Conservation (phyloP, 2,888 invertebrate species). For the Dryobota labecula region DNA sequence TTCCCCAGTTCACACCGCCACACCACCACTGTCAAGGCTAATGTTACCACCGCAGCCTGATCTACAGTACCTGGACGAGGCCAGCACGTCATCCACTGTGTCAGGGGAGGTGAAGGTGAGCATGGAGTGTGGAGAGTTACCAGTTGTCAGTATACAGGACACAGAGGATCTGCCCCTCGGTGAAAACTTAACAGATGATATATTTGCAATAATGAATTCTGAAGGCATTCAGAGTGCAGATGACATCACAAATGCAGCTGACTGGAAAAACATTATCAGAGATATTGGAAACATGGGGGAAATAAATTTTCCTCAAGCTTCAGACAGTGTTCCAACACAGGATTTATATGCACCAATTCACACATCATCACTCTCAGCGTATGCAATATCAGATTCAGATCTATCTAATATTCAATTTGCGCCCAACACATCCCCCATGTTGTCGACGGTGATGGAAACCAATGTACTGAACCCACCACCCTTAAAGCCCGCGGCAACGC, state of each 20-base stretch:
- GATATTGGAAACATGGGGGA: slow-evolving; percentile 88
- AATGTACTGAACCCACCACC: slow-evolving; percentile 59
- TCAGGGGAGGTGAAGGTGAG: slow-evolving; percentile 86
- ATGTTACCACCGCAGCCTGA: slow-evolving; percentile 84
- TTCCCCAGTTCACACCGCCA: slow-evolving; percentile 80
- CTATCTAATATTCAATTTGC: slow-evolving; percentile 83
- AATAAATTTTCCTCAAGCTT: slow-evolving; percentile 83
- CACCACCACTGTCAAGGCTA: slow-evolving; percentile 84
- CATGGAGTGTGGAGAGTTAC: slow-evolving; percentile 86
- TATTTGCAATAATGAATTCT: slow-evolving; percentile 88
- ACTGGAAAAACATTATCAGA: slow-evolving; percentile 89
- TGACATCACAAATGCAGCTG: slow-evolving; percentile 86
- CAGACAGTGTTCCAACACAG: slow-evolving; percentile 77
- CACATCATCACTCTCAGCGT: slow-evolving; percentile 75
- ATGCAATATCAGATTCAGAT: slow-evolving; percentile 80
- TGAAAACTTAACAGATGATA: slow-evolving; percentile 87
- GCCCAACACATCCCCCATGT: slow-evolving; percentile 79
- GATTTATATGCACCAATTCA: slow-evolving; percentile 81
- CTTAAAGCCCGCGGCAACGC: slow-evolving; percentile 67
- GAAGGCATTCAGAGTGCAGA: slow-evolving; percentile 89
- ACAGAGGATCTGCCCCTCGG: slow-evolving; percentile 87
- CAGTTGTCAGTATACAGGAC: slow-evolving; percentile 89
- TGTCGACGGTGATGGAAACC: slow-evolving; percentile 75
- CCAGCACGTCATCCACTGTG: slow-evolving; percentile 78
- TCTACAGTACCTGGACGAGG: slow-evolving; percentile 82